Base-by-base conservation (phyloP, 1,140 invertebrate genomes). In the Micrasema minimum region DNA sequence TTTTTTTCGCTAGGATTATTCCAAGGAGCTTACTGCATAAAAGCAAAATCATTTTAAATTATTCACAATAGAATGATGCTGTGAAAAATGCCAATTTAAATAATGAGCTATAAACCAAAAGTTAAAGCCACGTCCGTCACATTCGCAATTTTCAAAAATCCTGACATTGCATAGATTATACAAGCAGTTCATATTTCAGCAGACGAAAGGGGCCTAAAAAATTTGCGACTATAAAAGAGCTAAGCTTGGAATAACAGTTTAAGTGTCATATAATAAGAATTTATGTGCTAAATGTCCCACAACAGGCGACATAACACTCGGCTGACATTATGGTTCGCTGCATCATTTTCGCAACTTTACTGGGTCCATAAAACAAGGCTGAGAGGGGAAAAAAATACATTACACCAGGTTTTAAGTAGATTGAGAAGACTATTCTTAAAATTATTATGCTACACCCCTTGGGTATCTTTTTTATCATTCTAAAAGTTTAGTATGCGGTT, bases 181-280 rank as follows among this genome's bases (percentile, higher is more conserved):
- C 55, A 59, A 1, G 37, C 9, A 18, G 55, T 12, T 22, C 35
- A 41, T 41, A 59, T 59, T 59, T 38, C 55, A 37, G 35, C 37
- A n/a, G 55, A 43, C 20, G 55, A 59, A 59, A 20, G 37, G 35
- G 35, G 14, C 6, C 55, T 43, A 11, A 43, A 41, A 38, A 38
- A 31, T 16, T n/a, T 18, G 31, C 9, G 55, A 20, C 37, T 12
- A 38, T 59, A 59, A 50, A 48, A 61, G 46, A 65, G 55, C 55
- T 20, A 18, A 41, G 55, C 14, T 16, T 9, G 16, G 35, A n/a
- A 64, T 46, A 64, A 64, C 71, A 59, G 55, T 69, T 66, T 64
- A 69, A 73, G 57, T 73, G 72, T 74, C 64, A 70, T 67, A 74
- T 74, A 70, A 74, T 70, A 74, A 66, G 65, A 57, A 74, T 74